Conservation (phyloP, 1,140 invertebrate species). For the Lutraria rhynchaena region DNA sequence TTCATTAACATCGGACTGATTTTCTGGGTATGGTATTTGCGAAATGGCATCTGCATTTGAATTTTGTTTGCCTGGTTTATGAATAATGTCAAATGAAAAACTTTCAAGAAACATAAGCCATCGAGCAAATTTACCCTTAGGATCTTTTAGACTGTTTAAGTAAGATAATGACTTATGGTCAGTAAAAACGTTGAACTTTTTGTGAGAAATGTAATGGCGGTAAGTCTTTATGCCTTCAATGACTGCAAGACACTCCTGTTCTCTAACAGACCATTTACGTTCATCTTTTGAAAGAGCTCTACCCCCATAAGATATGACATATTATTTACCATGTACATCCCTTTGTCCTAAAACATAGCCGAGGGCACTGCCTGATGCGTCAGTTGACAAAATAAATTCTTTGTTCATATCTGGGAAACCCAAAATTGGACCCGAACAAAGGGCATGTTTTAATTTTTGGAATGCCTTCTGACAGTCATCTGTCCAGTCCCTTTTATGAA, state of each 20-base stretch:
- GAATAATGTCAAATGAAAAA: conserved; percentile 26
- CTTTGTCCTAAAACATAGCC: conserved; percentile 62
- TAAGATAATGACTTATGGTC: conserved; percentile 56
- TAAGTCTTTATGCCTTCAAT: conserved; percentile 35
- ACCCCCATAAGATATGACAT: conserved; percentile 65
- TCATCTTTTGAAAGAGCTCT: too few relatives aligned
- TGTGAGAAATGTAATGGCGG: conserved; percentile 34
- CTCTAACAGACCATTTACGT: conserved; percentile 57
- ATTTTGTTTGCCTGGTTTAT: conserved; percentile 31
- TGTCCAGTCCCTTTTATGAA: conserved; percentile 65
- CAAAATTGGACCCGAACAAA: conserved; percentile 64
- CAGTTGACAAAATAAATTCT: conserved; percentile 65
- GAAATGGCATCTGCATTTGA: conserved; percentile 44
- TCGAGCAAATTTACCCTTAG: too few relatives aligned
- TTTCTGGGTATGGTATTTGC: conserved; percentile 8
- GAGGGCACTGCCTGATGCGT: conserved; percentile 58
- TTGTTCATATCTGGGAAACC: conserved; percentile 57
- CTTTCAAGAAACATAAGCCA: conserved; percentile 48
- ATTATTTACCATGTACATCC: conserved; percentile 46
- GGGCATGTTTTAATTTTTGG: conserved; percentile 55
- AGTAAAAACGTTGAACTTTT: conserved; percentile 36
- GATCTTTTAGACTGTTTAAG: too few relatives aligned
- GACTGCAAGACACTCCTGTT: conserved; percentile 48
- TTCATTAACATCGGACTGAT: neutral
- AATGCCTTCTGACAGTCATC: conserved; percentile 61